These are phyloP conservation scores for Rapana venosa DNA, from an alignment of 2,888 invertebrate species.

Conservation along the genomic window DNA sequence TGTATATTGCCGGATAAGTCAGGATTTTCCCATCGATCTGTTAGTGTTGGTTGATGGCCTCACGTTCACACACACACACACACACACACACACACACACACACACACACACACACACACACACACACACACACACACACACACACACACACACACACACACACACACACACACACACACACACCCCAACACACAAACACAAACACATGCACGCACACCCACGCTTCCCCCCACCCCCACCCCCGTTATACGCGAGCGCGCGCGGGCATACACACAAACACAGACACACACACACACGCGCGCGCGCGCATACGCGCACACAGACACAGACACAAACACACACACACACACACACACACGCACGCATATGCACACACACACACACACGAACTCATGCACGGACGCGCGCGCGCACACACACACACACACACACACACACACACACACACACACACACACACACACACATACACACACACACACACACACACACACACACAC, in stretches of 20 bases:
- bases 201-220: background rate
- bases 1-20: too few species aligned
- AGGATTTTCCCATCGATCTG: too few species aligned
- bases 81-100: too few species aligned
- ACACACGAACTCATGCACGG: background rate
- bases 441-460: constrained; percentile 24
- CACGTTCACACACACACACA: too few species aligned
- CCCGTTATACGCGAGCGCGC: background rate
- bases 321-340: too few species aligned
- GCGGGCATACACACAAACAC: background rate
- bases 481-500: background rate
- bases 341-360: too few species aligned
- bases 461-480: background rate
- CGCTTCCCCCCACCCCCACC: too few species aligned
- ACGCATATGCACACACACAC: background rate
- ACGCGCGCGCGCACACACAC: background rate
- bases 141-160: too few species aligned
- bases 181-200: background rate
- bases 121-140: constrained; percentile 14
- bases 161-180: constrained; percentile 7
- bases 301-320: background rate
- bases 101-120: too few species aligned
- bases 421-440: background rate
- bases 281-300: background rate
- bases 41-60: too few species aligned